Conservation (phyloP, 1,140 invertebrate genomes). For the Littorina saxatilis region DNA sequence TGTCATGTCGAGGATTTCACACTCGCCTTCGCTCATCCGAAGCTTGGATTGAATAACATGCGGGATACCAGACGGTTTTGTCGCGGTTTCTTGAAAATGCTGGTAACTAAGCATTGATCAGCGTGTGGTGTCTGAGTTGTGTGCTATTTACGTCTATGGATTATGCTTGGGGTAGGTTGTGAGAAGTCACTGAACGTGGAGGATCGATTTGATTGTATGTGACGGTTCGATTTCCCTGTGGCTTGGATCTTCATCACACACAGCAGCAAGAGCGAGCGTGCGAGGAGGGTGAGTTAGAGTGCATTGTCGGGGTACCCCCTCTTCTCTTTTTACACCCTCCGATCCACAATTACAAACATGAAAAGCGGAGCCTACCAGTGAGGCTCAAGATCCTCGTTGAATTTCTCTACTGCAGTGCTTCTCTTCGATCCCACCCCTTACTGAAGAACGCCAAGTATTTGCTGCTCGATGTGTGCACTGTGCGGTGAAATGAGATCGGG, state of each 20-base stretch:
- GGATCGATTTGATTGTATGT: conserved; percentile 12
- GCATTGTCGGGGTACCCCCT: conserved; percentile 25
- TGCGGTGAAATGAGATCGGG: not conserved
- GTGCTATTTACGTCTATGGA: not conserved
- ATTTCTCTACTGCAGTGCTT: not conserved
- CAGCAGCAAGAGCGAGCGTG: conserved; percentile 5
- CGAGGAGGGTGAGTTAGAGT: conserved; percentile 15
- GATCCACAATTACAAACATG: conserved; percentile 2
- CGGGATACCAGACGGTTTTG: not conserved
- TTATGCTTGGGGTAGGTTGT: not conserved
- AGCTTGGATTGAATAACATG: not conserved
- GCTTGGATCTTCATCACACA: conserved; percentile 21
- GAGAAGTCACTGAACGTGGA: not conserved
- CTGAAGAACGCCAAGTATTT: not conserved
- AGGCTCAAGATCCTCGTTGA: not conserved
- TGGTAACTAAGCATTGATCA: conserved; percentile 5
- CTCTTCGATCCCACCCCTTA: not conserved
- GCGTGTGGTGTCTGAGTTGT: not conserved
- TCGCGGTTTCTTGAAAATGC: not conserved
- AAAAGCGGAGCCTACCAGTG: not conserved
- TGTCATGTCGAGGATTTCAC: conserved; percentile 8
- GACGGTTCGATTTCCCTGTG: not conserved
- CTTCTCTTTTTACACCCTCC: not conserved
- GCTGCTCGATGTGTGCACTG: not conserved
- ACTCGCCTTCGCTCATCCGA: conserved; percentile 7